Conservation (phyloP, 2,113 vertebrate genomes). For the Callionymus lyra region DNA sequence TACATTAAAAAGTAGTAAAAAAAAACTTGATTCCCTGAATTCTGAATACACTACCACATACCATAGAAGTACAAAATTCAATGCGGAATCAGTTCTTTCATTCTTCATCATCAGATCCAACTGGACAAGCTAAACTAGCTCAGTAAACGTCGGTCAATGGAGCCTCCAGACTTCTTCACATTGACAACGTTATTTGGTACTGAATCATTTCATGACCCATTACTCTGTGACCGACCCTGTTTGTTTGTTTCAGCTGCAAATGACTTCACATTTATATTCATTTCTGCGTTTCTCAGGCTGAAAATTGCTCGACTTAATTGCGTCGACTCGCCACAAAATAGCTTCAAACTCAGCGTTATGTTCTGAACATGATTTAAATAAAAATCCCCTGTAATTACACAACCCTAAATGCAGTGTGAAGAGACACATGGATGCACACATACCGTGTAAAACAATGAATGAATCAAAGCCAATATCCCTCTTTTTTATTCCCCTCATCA, state of each 20-base stretch:
- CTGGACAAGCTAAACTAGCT: too few relatives aligned
- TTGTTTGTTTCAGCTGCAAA: constrained; percentile 35
- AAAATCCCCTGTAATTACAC: not conserved
- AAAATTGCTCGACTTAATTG: constrained; percentile 44
- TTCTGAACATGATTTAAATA: constrained; percentile 1
- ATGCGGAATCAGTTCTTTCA: too few relatives aligned
- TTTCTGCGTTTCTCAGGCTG: constrained; percentile 33
- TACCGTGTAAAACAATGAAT: constrained; percentile 14
- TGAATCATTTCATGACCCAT: too few relatives aligned
- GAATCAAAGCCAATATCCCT: too few relatives aligned
- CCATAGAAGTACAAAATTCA: too few relatives aligned
- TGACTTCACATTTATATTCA: constrained; percentile 48
- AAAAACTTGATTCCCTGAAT: too few relatives aligned
- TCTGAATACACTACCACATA: too few relatives aligned
- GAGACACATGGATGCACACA: constrained; percentile 6
- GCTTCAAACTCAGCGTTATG: not conserved
- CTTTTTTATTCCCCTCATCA: constrained; percentile 9
- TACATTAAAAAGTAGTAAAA: too few relatives aligned
- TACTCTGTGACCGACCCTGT: constrained; percentile 15
- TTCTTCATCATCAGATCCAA: too few relatives aligned
- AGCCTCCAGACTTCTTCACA: too few relatives aligned
- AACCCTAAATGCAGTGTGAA: not conserved
- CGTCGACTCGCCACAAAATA: constrained; percentile 12
- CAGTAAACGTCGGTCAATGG: too few relatives aligned
- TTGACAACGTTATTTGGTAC: too few relatives aligned